phyloP scores from a whole-genome alignment of 2,113 vertebrate species.

The Ploceus nigricollis region DNA sequence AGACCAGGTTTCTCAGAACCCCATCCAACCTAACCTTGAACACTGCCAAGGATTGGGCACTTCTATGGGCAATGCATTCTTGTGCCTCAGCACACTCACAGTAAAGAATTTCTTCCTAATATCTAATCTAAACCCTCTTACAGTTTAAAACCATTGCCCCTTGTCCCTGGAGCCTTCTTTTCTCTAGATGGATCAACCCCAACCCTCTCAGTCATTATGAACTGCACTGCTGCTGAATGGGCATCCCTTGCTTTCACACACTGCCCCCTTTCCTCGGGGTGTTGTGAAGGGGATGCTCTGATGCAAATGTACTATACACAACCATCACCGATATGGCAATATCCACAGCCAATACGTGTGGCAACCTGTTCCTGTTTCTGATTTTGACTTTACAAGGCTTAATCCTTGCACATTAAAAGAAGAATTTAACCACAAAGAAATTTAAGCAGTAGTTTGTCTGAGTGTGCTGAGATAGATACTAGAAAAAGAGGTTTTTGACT shows the following conservation, averaged over 20 bases:
- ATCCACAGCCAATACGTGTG: rapidly evolving
- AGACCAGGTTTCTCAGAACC: background rate
- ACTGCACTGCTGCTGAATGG: background rate
- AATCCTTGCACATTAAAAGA: background rate
- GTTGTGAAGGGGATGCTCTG: background rate
- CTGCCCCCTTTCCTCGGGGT: background rate
- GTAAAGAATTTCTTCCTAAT: background rate
- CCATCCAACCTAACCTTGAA: background rate
- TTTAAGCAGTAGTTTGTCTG: background rate
- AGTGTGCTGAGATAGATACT: background rate
- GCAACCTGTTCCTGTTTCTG: background rate
- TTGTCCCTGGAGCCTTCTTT: background rate
- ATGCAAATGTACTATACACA: background rate
- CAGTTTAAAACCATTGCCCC: background rate
- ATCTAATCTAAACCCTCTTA: background rate
- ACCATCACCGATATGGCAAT: background rate
- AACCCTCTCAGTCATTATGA: background rate
- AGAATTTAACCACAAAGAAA: background rate
- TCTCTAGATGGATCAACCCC: background rate
- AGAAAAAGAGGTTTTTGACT: background rate
- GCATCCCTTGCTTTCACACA: background rate
- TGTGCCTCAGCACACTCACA: background rate
- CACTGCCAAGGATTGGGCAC: background rate
- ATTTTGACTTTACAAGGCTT: background rate
- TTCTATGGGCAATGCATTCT: background rate